These are phyloP conservation scores for Fulica atra DNA, from an alignment of 2,113 vertebrate genomes.

Conservation along the genomic window DNA sequence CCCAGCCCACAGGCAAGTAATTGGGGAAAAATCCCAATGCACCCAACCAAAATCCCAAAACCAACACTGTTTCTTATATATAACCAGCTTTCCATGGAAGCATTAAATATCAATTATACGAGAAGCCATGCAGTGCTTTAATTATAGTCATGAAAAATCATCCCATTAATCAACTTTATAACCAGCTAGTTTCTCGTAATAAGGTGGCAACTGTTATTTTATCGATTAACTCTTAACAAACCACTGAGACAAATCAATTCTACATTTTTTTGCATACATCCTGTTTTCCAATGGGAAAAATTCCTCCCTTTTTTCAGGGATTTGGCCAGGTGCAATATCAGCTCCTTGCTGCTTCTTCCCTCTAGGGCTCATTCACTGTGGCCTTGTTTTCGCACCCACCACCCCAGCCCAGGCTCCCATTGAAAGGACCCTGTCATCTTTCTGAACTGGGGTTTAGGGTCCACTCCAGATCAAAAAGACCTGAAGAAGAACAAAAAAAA, in stretches of 20 bases:
- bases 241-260: conserved; percentile 20
- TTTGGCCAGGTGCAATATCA: neutral
- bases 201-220: conserved; percentile 63
- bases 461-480: neutral
- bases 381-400: neutral
- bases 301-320: neutral
- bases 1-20: neutral
- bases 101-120: conserved; percentile 55
- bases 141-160: conserved; percentile 67
- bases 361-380: neutral
- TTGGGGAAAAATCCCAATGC: neutral
- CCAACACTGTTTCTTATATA: neutral
- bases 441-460: neutral
- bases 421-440: neutral
- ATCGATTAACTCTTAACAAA: conserved; percentile 72
- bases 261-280: neutral
- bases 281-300: neutral
- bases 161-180: conserved; percentile 75
- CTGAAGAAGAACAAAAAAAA: neutral
- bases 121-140: conserved; percentile 67
- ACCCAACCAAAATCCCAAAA: too few species aligned
- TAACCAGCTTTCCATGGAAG: conserved; percentile 28
- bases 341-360: neutral
- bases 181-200: conserved; percentile 67
- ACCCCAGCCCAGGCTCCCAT: neutral